phyloP scores from a whole-genome alignment of 2,113 vertebrate species.

The Etia nguti region DNA sequence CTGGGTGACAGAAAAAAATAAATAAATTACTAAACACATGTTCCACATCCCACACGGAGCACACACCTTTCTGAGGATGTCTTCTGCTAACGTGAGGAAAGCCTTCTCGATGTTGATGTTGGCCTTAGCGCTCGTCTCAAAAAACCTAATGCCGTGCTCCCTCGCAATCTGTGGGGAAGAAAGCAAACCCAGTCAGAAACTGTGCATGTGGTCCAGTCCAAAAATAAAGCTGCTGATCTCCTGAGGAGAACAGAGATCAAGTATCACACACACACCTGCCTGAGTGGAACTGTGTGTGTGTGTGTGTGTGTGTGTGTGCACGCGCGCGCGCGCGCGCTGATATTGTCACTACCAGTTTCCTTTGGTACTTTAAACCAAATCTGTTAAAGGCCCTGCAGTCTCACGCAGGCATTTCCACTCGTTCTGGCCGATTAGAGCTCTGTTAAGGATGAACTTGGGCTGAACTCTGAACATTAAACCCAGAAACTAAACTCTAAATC shows the following conservation, averaged over 20 bases:
- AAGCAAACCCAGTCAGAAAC: not conserved
- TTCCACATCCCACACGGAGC: not conserved
- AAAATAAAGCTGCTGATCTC: constrained; percentile 47
- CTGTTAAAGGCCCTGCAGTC: not conserved
- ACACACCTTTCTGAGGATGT: constrained; percentile 97
- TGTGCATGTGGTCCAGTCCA: not conserved
- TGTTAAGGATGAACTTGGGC: not conserved
- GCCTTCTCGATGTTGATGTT: constrained; percentile 99
- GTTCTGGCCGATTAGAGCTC: not conserved
- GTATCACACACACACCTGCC: not conserved
- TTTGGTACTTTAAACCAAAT: not conserved
- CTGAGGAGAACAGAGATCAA: constrained; percentile 18
- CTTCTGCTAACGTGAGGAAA: constrained; percentile 99
- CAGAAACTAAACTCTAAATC: not conserved
- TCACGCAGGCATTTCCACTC: not conserved
- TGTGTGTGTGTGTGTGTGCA: no score
- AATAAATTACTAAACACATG: not conserved
- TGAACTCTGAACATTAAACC: not conserved
- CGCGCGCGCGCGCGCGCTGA: no score
- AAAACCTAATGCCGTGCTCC: constrained; percentile 99
- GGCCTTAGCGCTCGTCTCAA: constrained; percentile 98
- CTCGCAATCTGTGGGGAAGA: constrained; percentile 83
- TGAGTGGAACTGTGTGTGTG: not conserved
- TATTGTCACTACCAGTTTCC: constrained; percentile 5
- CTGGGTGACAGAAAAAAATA: not conserved